Evolutionary conservation across 2,888 invertebrate species (phyloP), one percentile per base, ranked within the genome.

Genomic region (Drosophila ustulata): DNA sequence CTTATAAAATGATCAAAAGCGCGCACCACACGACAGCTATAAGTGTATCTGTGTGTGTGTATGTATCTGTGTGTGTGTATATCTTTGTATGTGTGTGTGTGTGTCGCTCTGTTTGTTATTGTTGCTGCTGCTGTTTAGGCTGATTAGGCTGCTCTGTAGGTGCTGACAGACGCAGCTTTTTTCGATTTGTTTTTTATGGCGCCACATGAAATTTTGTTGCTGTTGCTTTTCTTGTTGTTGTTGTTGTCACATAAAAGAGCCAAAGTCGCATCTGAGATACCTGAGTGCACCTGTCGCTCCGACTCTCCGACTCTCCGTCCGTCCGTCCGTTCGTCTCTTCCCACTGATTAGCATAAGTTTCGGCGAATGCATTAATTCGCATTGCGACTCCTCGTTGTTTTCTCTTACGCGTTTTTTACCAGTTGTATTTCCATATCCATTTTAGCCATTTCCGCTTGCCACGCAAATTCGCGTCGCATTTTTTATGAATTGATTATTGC

Each of bases 1-100:
- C 82, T 77, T 79, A 84, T 81, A 72, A 84, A 84, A 77, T 81
- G 82, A 82, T 83, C 81, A 72, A 78, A 78, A 66, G 69, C 66
- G 74, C 74, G 53, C 76, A 73, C 73, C 56, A 58, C 63, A 72
- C 63, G 63, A 64, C 72, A 66, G 67, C 72, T n/a, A 37, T 11
- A 11, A 23, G n/a, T 41, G 4, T 23, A 28, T 11, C n/a, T 13
- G 32, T 49, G 34, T 34, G 8, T 28, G n/a, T 25, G 26, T 32
- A 18, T 26, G n/a, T 41, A 3, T 23, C 37, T 13, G 18, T 18
- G 37, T 46, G 25, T 3, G 25, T 49, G 18, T 43, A n/a, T 13
- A 23, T 18, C 1, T 18, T 0, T 18, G 18, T 18, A 1, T 18
- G 18, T 18, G 2, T 46, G 39, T 47, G 34, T 39, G 49, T 37